A percentile compares a stretch with the other conserved stretches of the same genome.
Conservation (phyloP, 2,888 invertebrate species). For the Bombylius major region DNA sequence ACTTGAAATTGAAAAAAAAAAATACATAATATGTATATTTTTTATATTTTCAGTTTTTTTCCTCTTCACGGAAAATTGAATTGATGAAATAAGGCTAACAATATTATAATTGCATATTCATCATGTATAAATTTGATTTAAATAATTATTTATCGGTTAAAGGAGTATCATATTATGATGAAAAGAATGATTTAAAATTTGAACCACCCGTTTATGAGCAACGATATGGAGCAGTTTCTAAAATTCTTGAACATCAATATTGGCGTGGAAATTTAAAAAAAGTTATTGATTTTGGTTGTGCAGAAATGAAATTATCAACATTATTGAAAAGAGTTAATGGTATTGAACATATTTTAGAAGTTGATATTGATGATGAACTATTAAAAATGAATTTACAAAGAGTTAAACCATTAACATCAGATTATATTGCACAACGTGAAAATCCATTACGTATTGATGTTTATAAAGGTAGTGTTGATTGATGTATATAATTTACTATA, state of each 20-base stretch:
- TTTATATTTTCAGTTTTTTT: no score
- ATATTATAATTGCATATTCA: no score
- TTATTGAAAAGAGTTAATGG: constrained; percentile 54
- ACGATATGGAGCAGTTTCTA: constrained; percentile 48
- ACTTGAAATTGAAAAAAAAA: no score
- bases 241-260: constrained; percentile 45
- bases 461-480: constrained; percentile 61
- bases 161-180: constrained; percentile 36
- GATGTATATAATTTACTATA: no score
- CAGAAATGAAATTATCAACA: constrained; percentile 60
- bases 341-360: constrained; percentile 52
- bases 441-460: constrained; percentile 38
- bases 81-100: no score
- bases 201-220: constrained; percentile 68
- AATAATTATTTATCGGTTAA: constrained; percentile 4
- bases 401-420: constrained; percentile 25
- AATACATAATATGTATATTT: no score
- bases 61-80: no score
- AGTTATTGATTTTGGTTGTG: constrained; percentile 73
- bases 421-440: constrained; percentile 24
- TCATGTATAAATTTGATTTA: background rate
- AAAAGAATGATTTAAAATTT: constrained; percentile 48
- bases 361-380: constrained; percentile 28
- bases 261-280: constrained; percentile 50
- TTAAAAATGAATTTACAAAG: constrained; percentile 16